Conservation (phyloP, 1,140 invertebrate species). For the Orius laevigatus region DNA sequence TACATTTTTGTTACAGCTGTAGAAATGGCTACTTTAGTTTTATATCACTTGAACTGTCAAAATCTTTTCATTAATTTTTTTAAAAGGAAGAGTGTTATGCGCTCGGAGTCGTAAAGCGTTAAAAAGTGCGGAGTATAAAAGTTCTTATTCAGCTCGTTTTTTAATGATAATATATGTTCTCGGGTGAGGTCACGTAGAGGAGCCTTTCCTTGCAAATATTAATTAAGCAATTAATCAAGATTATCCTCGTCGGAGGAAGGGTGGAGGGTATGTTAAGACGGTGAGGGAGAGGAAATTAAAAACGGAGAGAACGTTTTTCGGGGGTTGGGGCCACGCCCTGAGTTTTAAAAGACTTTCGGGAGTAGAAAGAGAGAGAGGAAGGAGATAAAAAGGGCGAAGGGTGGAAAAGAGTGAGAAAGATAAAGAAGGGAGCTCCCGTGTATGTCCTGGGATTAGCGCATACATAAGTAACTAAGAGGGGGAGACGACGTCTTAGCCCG, state of each 20-base stretch:
- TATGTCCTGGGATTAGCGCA: slow-evolving; percentile 17
- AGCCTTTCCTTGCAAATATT: slow-evolving; percentile 5
- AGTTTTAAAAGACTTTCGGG: slow-evolving; percentile 3
- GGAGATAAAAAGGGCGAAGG: slow-evolving; percentile 4
- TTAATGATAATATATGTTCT: too few relatives aligned
- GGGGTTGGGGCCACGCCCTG: slow-evolving; percentile 8
- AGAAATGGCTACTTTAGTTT: too few relatives aligned
- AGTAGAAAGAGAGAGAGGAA: background rate
- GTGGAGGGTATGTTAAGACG: slow-evolving; percentile 1
- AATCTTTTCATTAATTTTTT: too few relatives aligned
- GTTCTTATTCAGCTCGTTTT: too few relatives aligned
- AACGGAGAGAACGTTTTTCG: slow-evolving; percentile 4
- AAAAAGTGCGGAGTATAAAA: too few relatives aligned
- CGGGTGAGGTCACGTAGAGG: too few relatives aligned
- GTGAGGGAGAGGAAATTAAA: slow-evolving; percentile 14
- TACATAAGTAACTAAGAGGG: slow-evolving; percentile 19
- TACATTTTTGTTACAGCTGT: too few relatives aligned
- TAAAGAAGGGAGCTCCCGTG: background rate
- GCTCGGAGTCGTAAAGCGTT: too few relatives aligned
- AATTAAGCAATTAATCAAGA: slow-evolving; percentile 15
- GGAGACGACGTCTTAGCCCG: slow-evolving; percentile 6
- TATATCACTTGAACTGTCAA: too few relatives aligned
- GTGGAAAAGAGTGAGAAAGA: too few relatives aligned
- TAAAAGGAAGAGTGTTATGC: too few relatives aligned
- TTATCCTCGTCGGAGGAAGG: too few relatives aligned